Evolutionary conservation across 2,797 vertebrate species (phyloP).

Genomic region (Allobates femoralis): DNA sequence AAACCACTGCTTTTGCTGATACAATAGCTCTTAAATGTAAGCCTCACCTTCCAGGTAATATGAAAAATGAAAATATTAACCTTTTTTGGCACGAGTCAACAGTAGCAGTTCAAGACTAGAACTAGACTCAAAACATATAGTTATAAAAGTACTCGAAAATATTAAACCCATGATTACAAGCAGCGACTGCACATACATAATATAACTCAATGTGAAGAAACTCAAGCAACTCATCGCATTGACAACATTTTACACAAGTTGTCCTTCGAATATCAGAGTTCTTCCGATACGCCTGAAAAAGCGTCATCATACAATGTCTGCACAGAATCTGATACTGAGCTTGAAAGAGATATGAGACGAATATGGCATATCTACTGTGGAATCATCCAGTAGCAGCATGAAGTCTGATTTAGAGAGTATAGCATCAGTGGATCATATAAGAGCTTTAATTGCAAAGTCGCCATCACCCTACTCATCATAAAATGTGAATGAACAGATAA

Average conservation of each 20-base stretch:
- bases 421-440: neutral
- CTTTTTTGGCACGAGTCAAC: neutral
- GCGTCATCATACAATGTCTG: neutral
- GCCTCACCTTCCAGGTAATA: neutral
- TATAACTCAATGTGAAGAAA: neutral
- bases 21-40: neutral
- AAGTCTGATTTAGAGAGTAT: neutral
- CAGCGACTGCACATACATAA: neutral
- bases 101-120: neutral
- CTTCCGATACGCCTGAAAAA: neutral
- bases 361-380: too few relatives aligned
- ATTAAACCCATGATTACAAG: neutral
- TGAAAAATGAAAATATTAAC: neutral
- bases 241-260: neutral
- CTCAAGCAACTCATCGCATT: neutral
- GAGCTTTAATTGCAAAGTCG: neutral
- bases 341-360: too few relatives aligned
- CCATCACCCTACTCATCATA: neutral
- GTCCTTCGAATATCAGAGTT: neutral
- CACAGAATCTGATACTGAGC: neutral
- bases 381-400: neutral
- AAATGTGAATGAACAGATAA: neutral
- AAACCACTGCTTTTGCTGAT: neutral
- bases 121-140: neutral
- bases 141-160: conserved; percentile 3